phyloP scores from a whole-genome alignment of 2,888 invertebrate genomes.

The Ariolimax columbianus region DNA sequence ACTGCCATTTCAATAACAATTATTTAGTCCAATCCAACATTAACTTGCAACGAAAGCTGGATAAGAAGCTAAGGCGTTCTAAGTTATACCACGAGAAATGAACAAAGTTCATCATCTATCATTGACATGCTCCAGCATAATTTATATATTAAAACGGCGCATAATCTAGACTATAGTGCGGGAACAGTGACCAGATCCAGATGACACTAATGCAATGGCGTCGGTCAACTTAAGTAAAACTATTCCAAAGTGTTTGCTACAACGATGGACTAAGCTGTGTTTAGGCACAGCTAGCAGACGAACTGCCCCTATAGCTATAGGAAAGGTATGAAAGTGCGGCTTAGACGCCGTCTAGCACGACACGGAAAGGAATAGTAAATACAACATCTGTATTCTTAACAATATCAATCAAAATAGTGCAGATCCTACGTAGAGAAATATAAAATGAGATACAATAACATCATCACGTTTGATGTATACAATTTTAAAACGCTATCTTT shows the following conservation, averaged over 20 bases:
- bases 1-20: background rate
- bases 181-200: background rate
- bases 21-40: background rate
- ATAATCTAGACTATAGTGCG: slow-evolving; percentile 12
- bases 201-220: background rate
- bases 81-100: no score
- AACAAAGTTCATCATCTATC: background rate
- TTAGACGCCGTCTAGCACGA: no score
- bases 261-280: background rate
- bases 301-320: background rate
- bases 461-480: no score
- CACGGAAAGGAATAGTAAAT: no score
- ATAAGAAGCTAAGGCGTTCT: background rate
- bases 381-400: no score
- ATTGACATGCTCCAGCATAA: background rate
- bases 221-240: background rate
- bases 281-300: background rate
- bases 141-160: background rate
- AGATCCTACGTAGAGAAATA: no score
- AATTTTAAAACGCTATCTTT: no score
- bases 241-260: background rate
- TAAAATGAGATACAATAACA: no score
- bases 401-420: no score
- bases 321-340: background rate
- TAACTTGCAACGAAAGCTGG: background rate